Percentiles rank a stretch among this genome's conserved stretches.
These are phyloP conservation scores for Sesia bembeciformis DNA, from an alignment of 2,888 invertebrate species.

Conservation along the genomic window DNA sequence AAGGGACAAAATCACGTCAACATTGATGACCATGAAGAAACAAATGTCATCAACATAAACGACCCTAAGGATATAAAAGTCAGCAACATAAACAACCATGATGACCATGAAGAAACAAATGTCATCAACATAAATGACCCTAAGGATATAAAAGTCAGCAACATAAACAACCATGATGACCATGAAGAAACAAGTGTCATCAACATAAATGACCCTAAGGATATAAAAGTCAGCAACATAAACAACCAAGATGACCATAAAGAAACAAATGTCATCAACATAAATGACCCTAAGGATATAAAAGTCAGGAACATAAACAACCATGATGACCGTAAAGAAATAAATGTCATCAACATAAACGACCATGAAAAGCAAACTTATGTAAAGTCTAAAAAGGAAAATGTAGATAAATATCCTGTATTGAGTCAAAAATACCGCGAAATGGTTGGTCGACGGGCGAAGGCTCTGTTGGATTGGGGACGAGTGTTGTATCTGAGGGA, in stretches of 20 bases:
- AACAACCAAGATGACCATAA: too few relatives aligned
- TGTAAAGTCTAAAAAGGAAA: too few relatives aligned
- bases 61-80: not conserved
- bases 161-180: too few relatives aligned
- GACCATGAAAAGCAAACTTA: too few relatives aligned
- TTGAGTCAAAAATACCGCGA: slow-evolving; percentile 11
- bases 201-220: not conserved
- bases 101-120: not conserved
- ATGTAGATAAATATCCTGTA: not conserved
- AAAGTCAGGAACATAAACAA: not conserved
- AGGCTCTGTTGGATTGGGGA: slow-evolving; percentile 85
- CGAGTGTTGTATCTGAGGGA: slow-evolving; percentile 76
- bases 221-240: not conserved
- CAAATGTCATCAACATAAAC: not conserved
- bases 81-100: too few relatives aligned
- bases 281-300: not conserved
- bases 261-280: not conserved
- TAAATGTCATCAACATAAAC: too few relatives aligned
- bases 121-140: not conserved
- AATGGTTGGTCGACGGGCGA: slow-evolving; percentile 80
- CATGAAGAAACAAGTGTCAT: not conserved
- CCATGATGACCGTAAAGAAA: too few relatives aligned
- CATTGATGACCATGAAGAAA: too few relatives aligned
- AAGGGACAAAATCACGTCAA: not conserved
- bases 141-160: not conserved